These are phyloP conservation scores for Polyploca ridens DNA, from an alignment of 2,888 invertebrate genomes.

Conservation along the genomic window DNA sequence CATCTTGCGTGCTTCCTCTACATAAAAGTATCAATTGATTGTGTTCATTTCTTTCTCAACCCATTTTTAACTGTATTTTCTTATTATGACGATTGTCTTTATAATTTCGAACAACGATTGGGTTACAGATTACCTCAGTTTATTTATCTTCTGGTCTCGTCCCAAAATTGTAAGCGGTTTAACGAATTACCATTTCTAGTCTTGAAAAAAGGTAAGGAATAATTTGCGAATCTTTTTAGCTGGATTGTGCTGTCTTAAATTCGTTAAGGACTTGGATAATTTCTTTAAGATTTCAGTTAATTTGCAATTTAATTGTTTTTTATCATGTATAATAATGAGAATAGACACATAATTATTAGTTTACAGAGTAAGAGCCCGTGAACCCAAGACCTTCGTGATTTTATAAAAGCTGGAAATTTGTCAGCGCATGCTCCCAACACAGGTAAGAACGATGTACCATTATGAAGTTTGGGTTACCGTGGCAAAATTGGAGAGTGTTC, in stretches of 20 bases:
- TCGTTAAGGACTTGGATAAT: neutral
- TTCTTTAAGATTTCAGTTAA: no score
- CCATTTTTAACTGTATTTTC: neutral
- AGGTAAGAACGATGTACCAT: no score
- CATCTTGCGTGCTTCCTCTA: neutral
- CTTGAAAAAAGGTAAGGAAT: neutral
- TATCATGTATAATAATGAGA: no score
- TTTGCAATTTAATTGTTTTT: no score
- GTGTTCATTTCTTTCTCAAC: neutral
- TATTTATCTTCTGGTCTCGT: neutral
- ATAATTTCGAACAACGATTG: neutral
- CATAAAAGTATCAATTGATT: slow-evolving; percentile 1
- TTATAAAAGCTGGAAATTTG: no score
- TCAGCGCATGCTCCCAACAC: no score
- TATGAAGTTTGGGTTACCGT: no score
- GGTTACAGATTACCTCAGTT: neutral
- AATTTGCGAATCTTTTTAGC: neutral
- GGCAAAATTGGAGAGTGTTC: no score
- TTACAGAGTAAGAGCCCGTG: no score
- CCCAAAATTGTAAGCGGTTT: neutral
- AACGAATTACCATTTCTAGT: no score
- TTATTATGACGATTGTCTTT: neutral
- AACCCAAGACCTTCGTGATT: no score
- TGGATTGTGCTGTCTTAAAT: neutral
- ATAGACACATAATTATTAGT: no score